Evolutionary conservation across 1,140 invertebrate species (phyloP), one percentile per base, ranked within the genome.

Genomic region (Colletes gigas): DNA sequence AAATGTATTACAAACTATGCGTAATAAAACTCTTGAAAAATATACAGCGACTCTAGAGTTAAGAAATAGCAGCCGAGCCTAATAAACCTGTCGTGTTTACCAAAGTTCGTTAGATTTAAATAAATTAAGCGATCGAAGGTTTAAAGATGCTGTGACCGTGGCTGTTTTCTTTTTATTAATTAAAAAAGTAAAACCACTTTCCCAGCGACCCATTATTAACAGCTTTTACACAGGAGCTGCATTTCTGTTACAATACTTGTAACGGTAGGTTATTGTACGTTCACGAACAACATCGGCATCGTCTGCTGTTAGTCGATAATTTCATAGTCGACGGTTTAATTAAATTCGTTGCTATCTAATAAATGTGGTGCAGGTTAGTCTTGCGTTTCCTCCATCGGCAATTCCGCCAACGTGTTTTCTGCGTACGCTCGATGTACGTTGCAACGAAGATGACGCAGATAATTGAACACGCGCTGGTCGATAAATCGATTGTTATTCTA

Each of bases 311-410:
- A 19, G 65, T 60, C 50, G 57, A 47, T 5, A 55, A 62, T 21
- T 76, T 76, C 65, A 30, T 41, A 66, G 65, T 54, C 3, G 62
- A 76, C 30, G 55, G n/a, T 77, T 65, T 69, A 54, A 69, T 76
- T 69, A 77, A 81, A 81, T 76, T 81, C 55, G 57, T 81, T 15
- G 17, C 47, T 63, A 15, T 69, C 19, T 68, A 15, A 60, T 76
- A 75, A 75, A 73, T 21, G 39, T 1, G 44, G 8, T 6, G 8
- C 15, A 21, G n/a, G n/a, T 1, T 6, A 30, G 44, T 63, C 66
- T 59, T 47, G 62, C 63, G n/a, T 50, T 63, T 52, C 17, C 55
- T 44, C 57, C 47, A 17, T 69, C 44, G 15, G 1, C 14, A 44
- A 47, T 71, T 50, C 57, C 4, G 19, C 14, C 21, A 67, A 47